These are phyloP conservation scores for Drosophila grimshawi DNA, from an alignment of 1,140 invertebrate genomes.

Conservation along the genomic window DNA sequence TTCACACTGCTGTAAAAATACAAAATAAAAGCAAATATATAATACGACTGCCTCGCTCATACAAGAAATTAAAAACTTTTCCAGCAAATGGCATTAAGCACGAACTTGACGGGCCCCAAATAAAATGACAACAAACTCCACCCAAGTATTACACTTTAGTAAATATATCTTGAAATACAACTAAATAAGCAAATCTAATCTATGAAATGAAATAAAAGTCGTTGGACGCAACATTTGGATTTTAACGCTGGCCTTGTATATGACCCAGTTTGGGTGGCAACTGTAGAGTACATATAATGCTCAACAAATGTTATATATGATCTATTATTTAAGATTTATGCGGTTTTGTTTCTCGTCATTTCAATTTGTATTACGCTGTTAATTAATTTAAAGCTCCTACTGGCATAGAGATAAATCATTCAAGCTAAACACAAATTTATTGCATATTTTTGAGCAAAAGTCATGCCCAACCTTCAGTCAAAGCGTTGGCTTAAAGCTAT, in stretches of 20 bases:
- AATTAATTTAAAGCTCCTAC: slow-evolving; percentile 7
- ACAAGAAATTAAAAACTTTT: slow-evolving; percentile 73
- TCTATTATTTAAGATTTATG: no score
- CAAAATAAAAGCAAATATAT: slow-evolving; percentile 7
- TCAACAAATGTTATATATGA: no score
- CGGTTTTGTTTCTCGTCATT: no score
- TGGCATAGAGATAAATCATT: slow-evolving; percentile 13
- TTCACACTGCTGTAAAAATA: slow-evolving; percentile 41
- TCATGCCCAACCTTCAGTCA: slow-evolving; percentile 36
- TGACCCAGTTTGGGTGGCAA: no score
- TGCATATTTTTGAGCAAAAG: slow-evolving; percentile 15
- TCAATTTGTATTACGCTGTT: not conserved
- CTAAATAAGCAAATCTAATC: not conserved
- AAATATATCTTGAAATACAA: slow-evolving; percentile 11
- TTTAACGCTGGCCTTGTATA: no score
- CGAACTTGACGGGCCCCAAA: slow-evolving; percentile 40
- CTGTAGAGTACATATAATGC: no score
- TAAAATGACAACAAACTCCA: slow-evolving; percentile 30
- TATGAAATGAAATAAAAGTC: no score
- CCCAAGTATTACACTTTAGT: slow-evolving; percentile 18
- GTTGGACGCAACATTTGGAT: no score
- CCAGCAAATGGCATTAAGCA: slow-evolving; percentile 63
- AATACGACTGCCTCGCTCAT: slow-evolving; percentile 12
- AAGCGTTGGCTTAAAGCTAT: slow-evolving; percentile 36
- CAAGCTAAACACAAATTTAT: slow-evolving; percentile 11